Base-by-base conservation (phyloP, 2,113 vertebrate species). In the Merops nubicus region DNA sequence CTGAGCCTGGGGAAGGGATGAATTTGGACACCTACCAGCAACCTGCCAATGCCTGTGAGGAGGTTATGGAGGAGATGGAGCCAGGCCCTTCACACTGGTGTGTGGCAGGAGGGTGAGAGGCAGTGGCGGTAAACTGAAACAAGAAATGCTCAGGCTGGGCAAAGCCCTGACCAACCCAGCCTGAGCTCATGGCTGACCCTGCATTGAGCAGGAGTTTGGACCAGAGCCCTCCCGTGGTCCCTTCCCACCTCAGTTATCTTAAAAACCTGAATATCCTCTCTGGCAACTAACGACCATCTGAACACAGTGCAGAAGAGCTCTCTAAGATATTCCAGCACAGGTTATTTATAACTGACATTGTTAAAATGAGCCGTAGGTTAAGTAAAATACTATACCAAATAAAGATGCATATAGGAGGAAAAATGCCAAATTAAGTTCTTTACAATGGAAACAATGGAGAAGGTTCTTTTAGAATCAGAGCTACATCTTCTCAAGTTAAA, bases 101-200 rank as follows among this genome's bases (percentile, higher is more conserved):
- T 0, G 0, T 26, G 45, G 26, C 4, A 3, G 40, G 50, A 75
- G 26, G 28, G 13, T 4, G 4, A 80, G 36, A 50, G 19, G 23
- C 47, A 88, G 38, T 1, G 1, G 31, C 7, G 18, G 6, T 12
- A 43, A 70, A 17, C 15, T 38, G 38, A 54, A 36, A 60, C 13
- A 31, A 33, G 56, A 85, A 53, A 10, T 18, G 25, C 36, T 47
- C 31, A 40, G 40, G n/a, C n/a, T 65, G 45, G 42, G 36, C 47
- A 47, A 38, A 91, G 42, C 42, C 54, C 36, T 62, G 60, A 57
- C 36, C 57, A 54, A 34, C 43, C 7, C 12, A 9, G 6, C 14
- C 10, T 26, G 45, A 74, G 56, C 60, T 74, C 56, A 3, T 21
- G 65, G 69, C 42, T 69, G 33, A 33, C 19, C 36, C 64, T 54